Conservation (phyloP, 2,797 vertebrate species). For the Carcharodon carcharias region DNA sequence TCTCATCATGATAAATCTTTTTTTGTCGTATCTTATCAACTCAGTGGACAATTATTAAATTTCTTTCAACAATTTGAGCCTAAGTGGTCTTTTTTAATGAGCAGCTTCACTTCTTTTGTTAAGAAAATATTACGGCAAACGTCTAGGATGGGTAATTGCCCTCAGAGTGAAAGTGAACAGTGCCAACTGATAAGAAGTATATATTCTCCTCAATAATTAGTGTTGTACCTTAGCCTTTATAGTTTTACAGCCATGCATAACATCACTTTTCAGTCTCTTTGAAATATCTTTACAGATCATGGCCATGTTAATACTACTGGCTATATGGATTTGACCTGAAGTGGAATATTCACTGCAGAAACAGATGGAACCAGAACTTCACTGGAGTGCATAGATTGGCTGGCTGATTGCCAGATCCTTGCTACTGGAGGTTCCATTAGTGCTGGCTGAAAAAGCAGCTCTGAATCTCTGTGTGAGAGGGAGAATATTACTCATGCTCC, state of each 20-base stretch:
- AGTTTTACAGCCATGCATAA: conserved; percentile 64
- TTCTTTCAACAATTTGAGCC: conserved; percentile 15
- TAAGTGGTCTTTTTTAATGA: conserved; percentile 13
- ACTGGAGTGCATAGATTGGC: conserved; percentile 53
- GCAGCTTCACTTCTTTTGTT: conserved; percentile 22
- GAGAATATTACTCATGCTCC: conserved; percentile 34
- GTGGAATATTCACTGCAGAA: conserved; percentile 60
- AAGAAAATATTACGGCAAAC: conserved; percentile 11
- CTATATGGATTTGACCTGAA: conserved; percentile 68
- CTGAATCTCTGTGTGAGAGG: conserved; percentile 39
- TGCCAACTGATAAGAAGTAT: conserved; percentile 36
- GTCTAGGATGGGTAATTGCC: not conserved
- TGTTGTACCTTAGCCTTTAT: conserved; percentile 52
- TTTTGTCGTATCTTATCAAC: conserved; percentile 8
- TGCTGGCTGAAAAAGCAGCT: conserved; percentile 40
- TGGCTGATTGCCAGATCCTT: conserved; percentile 57
- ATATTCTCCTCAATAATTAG: conserved; percentile 56
- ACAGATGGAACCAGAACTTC: conserved; percentile 64
- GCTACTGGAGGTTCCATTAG: conserved; percentile 45
- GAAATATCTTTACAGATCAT: conserved; percentile 73
- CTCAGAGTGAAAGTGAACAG: conserved; percentile 10
- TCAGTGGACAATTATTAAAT: conserved; percentile 19
- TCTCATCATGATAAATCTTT: not conserved
- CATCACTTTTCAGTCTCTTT: conserved; percentile 64
- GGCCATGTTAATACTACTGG: conserved; percentile 64